Evolutionary conservation across 2,113 vertebrate species (phyloP), one percentile per base, ranked within the genome.

Genomic region (Leucopsar rothschildi): DNA sequence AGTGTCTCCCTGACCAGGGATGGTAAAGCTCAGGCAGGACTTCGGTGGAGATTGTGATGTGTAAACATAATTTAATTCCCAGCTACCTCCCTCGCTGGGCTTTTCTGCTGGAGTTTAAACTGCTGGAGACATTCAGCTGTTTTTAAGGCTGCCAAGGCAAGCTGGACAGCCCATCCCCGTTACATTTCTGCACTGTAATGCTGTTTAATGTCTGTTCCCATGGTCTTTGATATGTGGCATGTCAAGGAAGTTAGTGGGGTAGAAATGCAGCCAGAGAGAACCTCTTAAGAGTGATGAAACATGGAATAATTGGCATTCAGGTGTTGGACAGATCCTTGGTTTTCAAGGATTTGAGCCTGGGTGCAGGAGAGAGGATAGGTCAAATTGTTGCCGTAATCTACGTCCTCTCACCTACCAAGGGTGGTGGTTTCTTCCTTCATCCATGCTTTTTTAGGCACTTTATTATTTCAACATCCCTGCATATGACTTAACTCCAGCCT

Each of bases 141-240:
- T 87, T 91, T 77, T 75, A 90, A 82, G 71, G 87, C 79, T 95
- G 92, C 84, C 82, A 73, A 45, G 27, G 63, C 82, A 86, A 68
- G 56, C 64, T 80, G 92, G 82, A 61, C 63, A 49, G 72, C 65
- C 84, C 4, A 5, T 66, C 81, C 68, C 44, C 16, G 11, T 44
- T 78, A 49, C 42, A 53, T 94, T 95, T 82, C 77, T 84, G 80
- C 35, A 16, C 31, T 27, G 24, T 70, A 56, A 71, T 59, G 45
- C 45, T 85, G 24, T 76, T 85, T 81, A 61, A 35, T 61, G 42
- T 82, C 53, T 90, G 53, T 77, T 88, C 69, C 65, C 15, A 3
- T 70, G 70, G 42, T 63, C 64, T 91, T 93, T 82, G 61, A 80
- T 61, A 23, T 21, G 29, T 52, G 53, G 39, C 28, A 8, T 39